phyloP scores from a whole-genome alignment of 2,113 vertebrate species.

The Archilochus colubris region DNA sequence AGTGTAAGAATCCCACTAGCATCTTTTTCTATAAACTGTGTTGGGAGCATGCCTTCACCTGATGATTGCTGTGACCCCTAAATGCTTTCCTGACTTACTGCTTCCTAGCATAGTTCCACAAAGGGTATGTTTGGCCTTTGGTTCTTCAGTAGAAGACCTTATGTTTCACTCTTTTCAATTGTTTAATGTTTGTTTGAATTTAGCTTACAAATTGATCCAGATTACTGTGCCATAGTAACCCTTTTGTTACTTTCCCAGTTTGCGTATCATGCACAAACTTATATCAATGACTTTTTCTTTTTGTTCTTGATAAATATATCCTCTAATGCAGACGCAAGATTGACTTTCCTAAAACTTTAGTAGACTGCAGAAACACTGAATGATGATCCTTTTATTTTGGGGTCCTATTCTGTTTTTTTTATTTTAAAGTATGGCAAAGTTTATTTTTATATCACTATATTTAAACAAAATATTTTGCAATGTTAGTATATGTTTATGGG shows the following conservation, averaged over 20 bases:
- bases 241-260: not conserved
- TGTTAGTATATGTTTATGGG: not conserved
- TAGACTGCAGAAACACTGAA: not conserved
- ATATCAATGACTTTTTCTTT: not conserved
- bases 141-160: not conserved
- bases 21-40: not conserved
- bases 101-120: not conserved
- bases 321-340: not conserved
- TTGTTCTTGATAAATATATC: not conserved
- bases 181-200: slow-evolving; percentile 35
- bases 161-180: not conserved
- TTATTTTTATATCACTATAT: not conserved
- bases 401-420: not conserved
- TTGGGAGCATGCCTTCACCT: not conserved
- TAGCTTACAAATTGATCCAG: slow-evolving; percentile 11
- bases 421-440: not conserved
- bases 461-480: not conserved
- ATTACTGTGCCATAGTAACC: not conserved
- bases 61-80: not conserved
- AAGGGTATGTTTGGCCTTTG: not conserved
- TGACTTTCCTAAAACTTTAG: not conserved
- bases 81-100: not conserved
- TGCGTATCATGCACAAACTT: not conserved
- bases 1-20: not conserved
- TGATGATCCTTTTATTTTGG: not conserved